phyloP scores from a whole-genome alignment of 2,113 vertebrate species.

The Tor tambroides region DNA sequence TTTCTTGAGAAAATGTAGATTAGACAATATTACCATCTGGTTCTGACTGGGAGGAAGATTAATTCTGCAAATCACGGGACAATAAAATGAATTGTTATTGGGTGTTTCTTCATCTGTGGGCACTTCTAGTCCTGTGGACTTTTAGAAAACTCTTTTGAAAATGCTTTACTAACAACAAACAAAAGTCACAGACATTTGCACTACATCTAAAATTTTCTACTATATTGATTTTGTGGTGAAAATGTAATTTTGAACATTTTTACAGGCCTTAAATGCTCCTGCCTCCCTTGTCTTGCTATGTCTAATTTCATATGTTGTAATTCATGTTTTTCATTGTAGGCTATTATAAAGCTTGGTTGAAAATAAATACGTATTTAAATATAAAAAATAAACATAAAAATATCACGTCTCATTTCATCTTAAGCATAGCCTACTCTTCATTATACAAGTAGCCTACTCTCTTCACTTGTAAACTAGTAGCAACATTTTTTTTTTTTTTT shows the following conservation, averaged over 20 bases:
- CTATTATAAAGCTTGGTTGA: background rate
- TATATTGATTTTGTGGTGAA: background rate
- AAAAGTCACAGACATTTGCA: background rate
- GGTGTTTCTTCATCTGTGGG: background rate
- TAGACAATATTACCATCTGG: background rate
- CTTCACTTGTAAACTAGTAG: background rate
- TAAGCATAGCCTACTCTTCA: background rate
- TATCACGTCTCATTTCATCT: background rate
- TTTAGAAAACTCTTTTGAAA: background rate
- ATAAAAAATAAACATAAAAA: background rate
- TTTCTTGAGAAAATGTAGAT: background rate
- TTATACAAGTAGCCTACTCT: background rate
- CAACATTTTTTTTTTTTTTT: background rate
- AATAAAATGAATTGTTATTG: background rate
- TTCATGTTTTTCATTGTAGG: background rate
- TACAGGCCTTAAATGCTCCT: background rate
- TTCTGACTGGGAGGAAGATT: background rate
- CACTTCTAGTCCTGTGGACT: background rate
- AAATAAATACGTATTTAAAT: background rate
- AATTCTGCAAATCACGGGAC: background rate
- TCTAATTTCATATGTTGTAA: background rate
- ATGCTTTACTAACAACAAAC: background rate
- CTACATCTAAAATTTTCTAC: background rate
- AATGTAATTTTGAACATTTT: background rate
- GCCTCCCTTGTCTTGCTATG: background rate